These are phyloP conservation scores for Sceloporus undulatus DNA, from an alignment of 2,113 vertebrate species.

Conservation along the genomic window DNA sequence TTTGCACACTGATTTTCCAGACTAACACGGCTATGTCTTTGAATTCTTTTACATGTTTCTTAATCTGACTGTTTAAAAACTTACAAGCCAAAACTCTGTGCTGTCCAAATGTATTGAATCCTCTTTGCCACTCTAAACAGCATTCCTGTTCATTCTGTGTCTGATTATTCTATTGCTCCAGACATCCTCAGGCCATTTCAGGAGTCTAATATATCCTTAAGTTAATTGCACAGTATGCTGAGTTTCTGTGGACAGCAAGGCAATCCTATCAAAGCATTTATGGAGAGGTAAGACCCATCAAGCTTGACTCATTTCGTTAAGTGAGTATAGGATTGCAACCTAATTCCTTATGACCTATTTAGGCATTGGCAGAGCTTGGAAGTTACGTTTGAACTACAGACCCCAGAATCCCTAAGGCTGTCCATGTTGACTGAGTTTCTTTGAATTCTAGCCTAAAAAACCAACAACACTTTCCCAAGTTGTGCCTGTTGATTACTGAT, in stretches of 20 bases:
- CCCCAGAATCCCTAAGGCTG: too few species aligned
- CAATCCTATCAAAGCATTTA: neutral
- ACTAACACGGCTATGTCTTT: too few species aligned
- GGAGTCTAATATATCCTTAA: neutral
- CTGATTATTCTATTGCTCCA: neutral
- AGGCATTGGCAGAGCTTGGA: too few species aligned
- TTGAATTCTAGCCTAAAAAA: too few species aligned
- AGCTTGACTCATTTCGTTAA: neutral
- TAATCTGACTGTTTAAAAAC: neutral
- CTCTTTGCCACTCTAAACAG: neutral
- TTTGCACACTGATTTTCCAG: too few species aligned
- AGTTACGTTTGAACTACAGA: too few species aligned
- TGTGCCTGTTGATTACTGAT: too few species aligned
- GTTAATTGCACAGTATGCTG: neutral
- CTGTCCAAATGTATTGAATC: neutral
- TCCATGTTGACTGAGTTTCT: too few species aligned
- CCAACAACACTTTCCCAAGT: too few species aligned
- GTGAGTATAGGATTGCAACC: neutral
- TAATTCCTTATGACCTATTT: neutral
- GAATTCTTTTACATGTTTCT: neutral
- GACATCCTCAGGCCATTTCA: neutral
- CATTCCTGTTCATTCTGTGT: neutral
- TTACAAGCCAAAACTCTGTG: neutral
- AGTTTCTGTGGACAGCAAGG: neutral
- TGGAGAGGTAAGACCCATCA: neutral